A percentile compares a stretch with the other conserved stretches of the same genome.
phyloP scores from a whole-genome alignment of 2,797 vertebrate species.

The Poecile montanus region DNA sequence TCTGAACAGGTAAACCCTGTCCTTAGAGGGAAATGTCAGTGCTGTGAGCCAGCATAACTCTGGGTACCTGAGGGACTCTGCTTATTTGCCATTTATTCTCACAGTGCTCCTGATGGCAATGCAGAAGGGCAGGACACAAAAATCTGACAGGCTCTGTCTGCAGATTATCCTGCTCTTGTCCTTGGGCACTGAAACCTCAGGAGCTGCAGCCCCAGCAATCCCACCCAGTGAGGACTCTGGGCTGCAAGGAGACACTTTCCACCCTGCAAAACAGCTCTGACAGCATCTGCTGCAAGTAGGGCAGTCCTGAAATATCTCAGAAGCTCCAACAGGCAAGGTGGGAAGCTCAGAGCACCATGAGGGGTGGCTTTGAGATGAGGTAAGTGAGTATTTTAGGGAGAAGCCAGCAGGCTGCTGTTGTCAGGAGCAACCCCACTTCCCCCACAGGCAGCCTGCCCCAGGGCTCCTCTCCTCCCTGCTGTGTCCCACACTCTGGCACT shows the following conservation, averaged over 20 bases:
- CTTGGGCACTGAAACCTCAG: too few relatives aligned
- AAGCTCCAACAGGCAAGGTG: not conserved
- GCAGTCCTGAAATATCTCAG: conserved; percentile 24
- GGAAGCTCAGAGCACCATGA: not conserved
- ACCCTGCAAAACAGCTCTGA: not conserved
- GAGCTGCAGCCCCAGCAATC: not conserved
- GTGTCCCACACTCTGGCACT: not conserved
- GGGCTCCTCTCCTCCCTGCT: not conserved
- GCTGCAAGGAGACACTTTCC: not conserved
- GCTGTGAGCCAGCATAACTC: not conserved
- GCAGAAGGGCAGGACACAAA: not conserved
- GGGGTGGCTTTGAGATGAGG: not conserved
- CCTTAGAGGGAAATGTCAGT: not conserved
- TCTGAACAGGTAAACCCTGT: not conserved
- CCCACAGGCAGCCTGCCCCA: not conserved
- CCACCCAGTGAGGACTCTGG: not conserved
- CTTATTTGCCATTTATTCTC: not conserved
- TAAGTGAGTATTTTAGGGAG: not conserved
- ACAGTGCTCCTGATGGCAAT: too few relatives aligned
- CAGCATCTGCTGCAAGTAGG: not conserved
- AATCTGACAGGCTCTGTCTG: not conserved
- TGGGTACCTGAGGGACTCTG: not conserved
- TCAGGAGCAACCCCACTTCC: not conserved
- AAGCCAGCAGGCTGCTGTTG: not conserved
- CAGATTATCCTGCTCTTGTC: not conserved